Conservation (phyloP, 2,888 invertebrate genomes). For the Drosophila eohydei region DNA sequence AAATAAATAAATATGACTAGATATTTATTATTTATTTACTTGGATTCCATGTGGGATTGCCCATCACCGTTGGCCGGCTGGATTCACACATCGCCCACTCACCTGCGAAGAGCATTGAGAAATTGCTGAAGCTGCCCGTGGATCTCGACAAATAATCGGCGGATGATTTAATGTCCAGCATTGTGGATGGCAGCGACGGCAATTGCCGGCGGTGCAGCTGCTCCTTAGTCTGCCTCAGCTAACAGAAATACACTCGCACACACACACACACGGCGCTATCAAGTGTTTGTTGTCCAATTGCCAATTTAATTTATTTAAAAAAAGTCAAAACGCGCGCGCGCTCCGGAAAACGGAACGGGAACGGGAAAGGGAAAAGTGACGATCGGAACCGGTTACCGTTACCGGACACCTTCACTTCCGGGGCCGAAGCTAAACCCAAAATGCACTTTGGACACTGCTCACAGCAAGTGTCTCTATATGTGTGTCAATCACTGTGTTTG, state of each 20-base stretch:
- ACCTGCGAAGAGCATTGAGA: slow-evolving; percentile 98
- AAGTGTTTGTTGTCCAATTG: slow-evolving; percentile 20
- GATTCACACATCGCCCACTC: slow-evolving; percentile 83
- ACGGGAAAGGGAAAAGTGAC: slow-evolving; percentile 85
- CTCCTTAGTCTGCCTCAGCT: slow-evolving; percentile 1
- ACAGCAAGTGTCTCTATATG: slow-evolving; percentile 27
- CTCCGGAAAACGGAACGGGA: slow-evolving; percentile 85
- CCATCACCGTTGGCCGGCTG: slow-evolving; percentile 71
- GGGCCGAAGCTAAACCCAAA: slow-evolving; percentile 79
- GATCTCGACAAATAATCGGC: slow-evolving; percentile 96
- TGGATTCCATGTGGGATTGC: slow-evolving; percentile 75
- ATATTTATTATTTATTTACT: slow-evolving; percentile 63
- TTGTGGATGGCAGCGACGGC: slow-evolving; percentile 84
- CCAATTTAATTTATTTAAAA: slow-evolving; percentile 65
- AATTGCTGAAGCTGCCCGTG: slow-evolving; percentile 94
- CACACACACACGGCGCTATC: not conserved
- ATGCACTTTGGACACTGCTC: slow-evolving; percentile 71
- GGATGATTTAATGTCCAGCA: slow-evolving; percentile 97
- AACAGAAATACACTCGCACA: not conserved
- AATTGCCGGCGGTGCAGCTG: slow-evolving; percentile 71
- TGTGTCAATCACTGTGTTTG: slow-evolving; percentile 25
- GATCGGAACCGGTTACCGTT: slow-evolving; percentile 86
- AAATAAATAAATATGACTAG: slow-evolving; percentile 31
- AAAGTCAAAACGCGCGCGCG: slow-evolving; percentile 66
- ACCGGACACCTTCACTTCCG: slow-evolving; percentile 86